phyloP scores from a whole-genome alignment of 2,888 invertebrate genomes.

The Caenorhabditis parvicauda region DNA sequence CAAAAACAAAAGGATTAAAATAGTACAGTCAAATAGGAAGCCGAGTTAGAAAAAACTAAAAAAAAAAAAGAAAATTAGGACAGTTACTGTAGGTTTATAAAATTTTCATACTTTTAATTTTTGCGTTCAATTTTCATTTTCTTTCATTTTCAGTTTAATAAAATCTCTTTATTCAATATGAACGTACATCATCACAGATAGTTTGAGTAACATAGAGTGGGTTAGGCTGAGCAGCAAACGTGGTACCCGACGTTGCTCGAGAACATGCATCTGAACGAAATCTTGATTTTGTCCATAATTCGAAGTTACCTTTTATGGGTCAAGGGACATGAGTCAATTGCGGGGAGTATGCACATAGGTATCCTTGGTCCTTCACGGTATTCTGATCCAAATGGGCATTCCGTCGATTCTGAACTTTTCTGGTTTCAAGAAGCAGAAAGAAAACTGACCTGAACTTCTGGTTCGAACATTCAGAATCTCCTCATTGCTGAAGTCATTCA shows the following conservation, averaged over 20 bases:
- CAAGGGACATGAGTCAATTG: slow-evolving; percentile 39
- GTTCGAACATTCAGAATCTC: neutral
- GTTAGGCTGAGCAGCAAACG: slow-evolving; percentile 23
- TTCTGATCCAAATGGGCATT: slow-evolving; percentile 27
- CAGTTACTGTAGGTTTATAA: too few relatives aligned
- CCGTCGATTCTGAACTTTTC: slow-evolving; percentile 6
- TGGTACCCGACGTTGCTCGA: slow-evolving; percentile 15
- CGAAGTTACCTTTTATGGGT: slow-evolving; percentile 22
- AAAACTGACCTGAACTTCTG: neutral
- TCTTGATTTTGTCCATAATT: neutral
- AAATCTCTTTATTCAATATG: too few relatives aligned
- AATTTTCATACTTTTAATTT: too few relatives aligned
- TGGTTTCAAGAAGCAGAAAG: slow-evolving; percentile 6
- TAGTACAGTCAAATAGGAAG: too few relatives aligned
- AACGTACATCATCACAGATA: too few relatives aligned
- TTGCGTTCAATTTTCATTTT: too few relatives aligned
- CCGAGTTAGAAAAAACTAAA: too few relatives aligned
- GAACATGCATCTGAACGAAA: slow-evolving; percentile 13
- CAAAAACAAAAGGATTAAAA: too few relatives aligned
- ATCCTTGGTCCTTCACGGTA: slow-evolving; percentile 19
- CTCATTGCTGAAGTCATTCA: slow-evolving; percentile 10
- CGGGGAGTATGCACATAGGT: slow-evolving; percentile 37
- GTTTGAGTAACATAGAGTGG: too few relatives aligned
- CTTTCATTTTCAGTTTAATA: too few relatives aligned
- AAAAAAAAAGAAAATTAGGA: too few relatives aligned